Conservation (phyloP, 1,140 invertebrate genomes). For the Philaenus spumarius region DNA sequence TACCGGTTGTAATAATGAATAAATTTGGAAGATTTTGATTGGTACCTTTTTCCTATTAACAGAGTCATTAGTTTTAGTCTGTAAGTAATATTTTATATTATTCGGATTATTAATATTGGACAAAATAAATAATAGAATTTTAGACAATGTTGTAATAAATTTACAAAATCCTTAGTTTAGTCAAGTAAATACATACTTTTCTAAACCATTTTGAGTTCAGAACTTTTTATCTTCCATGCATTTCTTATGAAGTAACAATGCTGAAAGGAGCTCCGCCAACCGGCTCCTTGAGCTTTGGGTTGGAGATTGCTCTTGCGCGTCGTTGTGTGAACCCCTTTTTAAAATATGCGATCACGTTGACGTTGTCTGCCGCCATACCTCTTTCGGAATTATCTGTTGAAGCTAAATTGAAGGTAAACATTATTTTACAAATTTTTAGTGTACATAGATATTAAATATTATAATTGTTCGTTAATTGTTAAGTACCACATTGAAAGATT, state of each 20-base stretch:
- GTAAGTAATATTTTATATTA: too few species aligned
- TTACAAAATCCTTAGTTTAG: too few species aligned
- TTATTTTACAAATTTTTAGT: constrained; percentile 1
- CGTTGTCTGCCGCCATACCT: constrained; percentile 65
- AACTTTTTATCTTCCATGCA: not conserved
- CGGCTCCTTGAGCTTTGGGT: constrained; percentile 32
- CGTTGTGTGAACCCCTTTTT: constrained; percentile 60
- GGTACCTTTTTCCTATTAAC: too few species aligned
- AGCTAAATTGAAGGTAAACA: constrained; percentile 21
- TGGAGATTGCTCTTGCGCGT: constrained; percentile 56
- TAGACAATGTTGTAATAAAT: too few species aligned
- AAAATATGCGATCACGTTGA: constrained; percentile 66
- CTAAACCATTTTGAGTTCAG: too few species aligned
- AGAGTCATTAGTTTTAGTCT: too few species aligned
- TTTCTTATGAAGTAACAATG: not conserved
- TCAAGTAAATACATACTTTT: too few species aligned
- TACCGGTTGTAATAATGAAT: too few species aligned
- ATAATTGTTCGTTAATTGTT: not conserved
- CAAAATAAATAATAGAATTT: too few species aligned
- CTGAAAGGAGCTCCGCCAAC: not conserved
- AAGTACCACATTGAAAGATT: not conserved
- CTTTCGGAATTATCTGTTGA: constrained; percentile 26
- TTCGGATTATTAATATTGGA: too few species aligned
- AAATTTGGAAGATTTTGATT: too few species aligned
- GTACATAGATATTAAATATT: constrained; percentile 1